Base-by-base conservation (phyloP, 2,888 invertebrate genomes). In the Phanerotoma sp. region DNA sequence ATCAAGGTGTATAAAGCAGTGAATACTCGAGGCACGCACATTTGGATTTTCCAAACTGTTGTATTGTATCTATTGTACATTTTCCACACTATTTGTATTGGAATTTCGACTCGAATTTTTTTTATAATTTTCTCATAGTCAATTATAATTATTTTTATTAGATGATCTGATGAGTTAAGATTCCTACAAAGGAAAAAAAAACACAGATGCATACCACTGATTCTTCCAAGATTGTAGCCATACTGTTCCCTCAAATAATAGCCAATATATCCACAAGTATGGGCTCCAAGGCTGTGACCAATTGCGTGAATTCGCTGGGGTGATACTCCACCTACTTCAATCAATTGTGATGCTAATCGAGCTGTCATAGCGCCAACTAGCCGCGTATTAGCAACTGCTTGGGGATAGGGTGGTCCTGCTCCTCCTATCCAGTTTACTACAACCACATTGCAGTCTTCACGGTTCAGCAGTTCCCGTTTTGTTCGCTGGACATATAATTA, bases 321-420 rank as follows among this genome's bases (percentile, higher is more conserved):
- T 81, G 66, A 50, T 7, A 77, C 60, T n/a, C 72, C 73, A 1
- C 78, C 79, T 53, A 75, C 63, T 47, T 76, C 69, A 11, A 80
- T 74, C 20, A 81, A 63, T 57, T 81, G 80, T 1, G 73, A 72
- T 9, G 79, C 79, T 18, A 95, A 79, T 74, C 91, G 86, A 0
- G 91, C 92, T 0, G 91, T 85, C 77, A 94, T 89, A 0, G 86
- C 86, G 0, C 93, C 95, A 2, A 95, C 87, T 11, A 96, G 80
- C 47, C 95, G 81, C 16, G 91, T 92, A 71, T 96, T 96, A 1
- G 94, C 93, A 3, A 92, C 93, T 0, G 96, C 95, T 76, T 95
- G 93, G 0, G 90, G 88, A 72, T 96, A 96, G 0, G 93, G 93
- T 0, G 93, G 93, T 58, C 86, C 86, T 0, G 93, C 89, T 0